Evolutionary conservation across 2,888 invertebrate genomes (phyloP).

Genomic region (Eristalis arbustorum): DNA sequence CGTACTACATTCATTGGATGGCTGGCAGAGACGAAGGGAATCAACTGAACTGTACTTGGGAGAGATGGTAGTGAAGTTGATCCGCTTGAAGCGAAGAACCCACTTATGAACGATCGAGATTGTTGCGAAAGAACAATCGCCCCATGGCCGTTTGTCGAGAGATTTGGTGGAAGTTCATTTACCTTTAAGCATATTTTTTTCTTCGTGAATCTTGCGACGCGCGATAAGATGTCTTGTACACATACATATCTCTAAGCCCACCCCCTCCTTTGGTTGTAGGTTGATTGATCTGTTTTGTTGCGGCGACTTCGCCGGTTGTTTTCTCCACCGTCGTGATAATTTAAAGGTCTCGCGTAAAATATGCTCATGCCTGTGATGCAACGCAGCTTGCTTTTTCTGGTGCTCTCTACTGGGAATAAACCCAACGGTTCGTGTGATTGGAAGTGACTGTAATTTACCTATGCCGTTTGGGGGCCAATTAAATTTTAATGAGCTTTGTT

Average conservation of each 20-base stretch:
- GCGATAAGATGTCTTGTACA: neutral
- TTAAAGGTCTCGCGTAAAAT: neutral
- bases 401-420: neutral
- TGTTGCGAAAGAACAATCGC: neutral
- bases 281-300: slow-evolving; percentile 28
- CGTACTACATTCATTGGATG: neutral
- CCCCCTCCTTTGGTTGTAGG: neutral
- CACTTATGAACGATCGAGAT: neutral
- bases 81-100: neutral
- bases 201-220: neutral
- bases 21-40: neutral
- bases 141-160: slow-evolving; percentile 26
- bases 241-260: neutral
- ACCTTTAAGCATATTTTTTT: slow-evolving; percentile 4
- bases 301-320: neutral
- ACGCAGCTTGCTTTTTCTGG: neutral
- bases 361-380: neutral
- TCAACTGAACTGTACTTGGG: neutral
- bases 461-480: neutral
- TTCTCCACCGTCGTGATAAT: slow-evolving; percentile 11
- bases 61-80: neutral
- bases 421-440: neutral
- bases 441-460: neutral
- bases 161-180: slow-evolving; percentile 24
- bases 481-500: neutral